Evolutionary conservation across 1,140 invertebrate genomes (phyloP).

Genomic region (Drosophila grimshawi): DNA sequence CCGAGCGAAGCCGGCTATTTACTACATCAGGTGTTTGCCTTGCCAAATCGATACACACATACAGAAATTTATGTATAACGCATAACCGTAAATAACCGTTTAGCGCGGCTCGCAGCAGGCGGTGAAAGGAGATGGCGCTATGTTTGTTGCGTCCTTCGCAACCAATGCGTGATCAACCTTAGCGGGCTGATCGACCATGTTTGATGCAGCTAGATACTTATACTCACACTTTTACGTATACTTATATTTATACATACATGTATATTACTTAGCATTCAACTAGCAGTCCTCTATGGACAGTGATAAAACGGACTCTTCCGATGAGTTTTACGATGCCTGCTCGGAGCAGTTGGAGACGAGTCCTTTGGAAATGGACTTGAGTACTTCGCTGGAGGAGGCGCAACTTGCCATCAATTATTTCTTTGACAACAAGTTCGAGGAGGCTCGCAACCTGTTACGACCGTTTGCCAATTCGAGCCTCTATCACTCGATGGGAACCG

Average conservation of each 20-base stretch:
- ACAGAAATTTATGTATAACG: no score
- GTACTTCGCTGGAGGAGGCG: constrained; percentile 88
- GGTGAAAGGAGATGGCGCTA: no score
- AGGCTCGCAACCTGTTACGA: constrained; percentile 90
- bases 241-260: background rate
- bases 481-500: constrained; percentile 96
- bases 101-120: no score
- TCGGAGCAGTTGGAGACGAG: background rate
- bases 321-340: constrained; percentile 33
- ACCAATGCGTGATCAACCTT: no score
- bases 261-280: background rate
- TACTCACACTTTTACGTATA: no score
- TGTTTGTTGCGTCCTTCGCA: no score
- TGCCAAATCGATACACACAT: no score
- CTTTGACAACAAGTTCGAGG: constrained; percentile 95
- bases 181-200: no score
- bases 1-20: no score
- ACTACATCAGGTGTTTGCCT: no score
- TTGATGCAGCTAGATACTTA: no score
- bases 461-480: constrained; percentile 93
- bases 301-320: background rate
- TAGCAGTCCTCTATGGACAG: background rate
- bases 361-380: constrained; percentile 86
- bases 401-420: constrained; percentile 91
- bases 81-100: no score